Percentiles rank a stretch among this genome's conserved stretches.
Evolutionary conservation across 2,797 vertebrate species (phyloP).

Genomic region (Kryptopterus vitreolus): DNA sequence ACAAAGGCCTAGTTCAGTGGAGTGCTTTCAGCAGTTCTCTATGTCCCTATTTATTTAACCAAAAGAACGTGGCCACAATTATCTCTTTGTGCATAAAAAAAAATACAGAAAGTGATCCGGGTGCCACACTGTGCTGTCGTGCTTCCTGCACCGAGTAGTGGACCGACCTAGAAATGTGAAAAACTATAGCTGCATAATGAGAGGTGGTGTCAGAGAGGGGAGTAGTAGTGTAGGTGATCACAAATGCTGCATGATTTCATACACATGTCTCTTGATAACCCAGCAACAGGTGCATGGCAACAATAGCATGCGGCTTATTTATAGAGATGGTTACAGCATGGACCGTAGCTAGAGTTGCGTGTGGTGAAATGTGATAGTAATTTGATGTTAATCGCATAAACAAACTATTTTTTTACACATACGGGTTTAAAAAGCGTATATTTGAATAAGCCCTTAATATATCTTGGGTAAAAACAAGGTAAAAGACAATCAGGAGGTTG

Average conservation of each 20-base stretch:
- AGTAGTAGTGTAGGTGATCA: constrained; percentile 4
- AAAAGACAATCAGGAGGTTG: background rate
- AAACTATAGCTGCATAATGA: constrained; percentile 33
- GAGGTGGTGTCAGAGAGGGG: constrained; percentile 14
- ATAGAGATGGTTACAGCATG: constrained; percentile 27
- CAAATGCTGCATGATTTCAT: background rate
- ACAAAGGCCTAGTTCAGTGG: constrained; percentile 20
- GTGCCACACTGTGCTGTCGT: constrained; percentile 63
- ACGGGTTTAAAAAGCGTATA: background rate
- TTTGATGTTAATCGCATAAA: constrained; percentile 7
- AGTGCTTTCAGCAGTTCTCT: constrained; percentile 31
- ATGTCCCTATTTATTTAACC: constrained; percentile 49
- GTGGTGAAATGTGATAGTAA: constrained; percentile 14
- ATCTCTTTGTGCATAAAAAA: constrained; percentile 66
- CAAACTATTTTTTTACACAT: background rate
- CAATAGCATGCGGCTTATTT: constrained; percentile 46
- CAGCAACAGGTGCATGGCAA: constrained; percentile 47
- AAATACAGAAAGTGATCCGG: constrained; percentile 56
- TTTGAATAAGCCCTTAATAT: background rate
- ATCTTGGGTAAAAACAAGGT: background rate
- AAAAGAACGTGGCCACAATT: constrained; percentile 55
- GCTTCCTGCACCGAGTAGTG: constrained; percentile 59
- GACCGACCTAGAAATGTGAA: constrained; percentile 28
- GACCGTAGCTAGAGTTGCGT: background rate
- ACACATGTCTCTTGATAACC: constrained; percentile 11